Percentiles rank a stretch among this genome's conserved stretches.
phyloP scores from a whole-genome alignment of 1,140 invertebrate species.

The Cyphomyrmex costatus region DNA sequence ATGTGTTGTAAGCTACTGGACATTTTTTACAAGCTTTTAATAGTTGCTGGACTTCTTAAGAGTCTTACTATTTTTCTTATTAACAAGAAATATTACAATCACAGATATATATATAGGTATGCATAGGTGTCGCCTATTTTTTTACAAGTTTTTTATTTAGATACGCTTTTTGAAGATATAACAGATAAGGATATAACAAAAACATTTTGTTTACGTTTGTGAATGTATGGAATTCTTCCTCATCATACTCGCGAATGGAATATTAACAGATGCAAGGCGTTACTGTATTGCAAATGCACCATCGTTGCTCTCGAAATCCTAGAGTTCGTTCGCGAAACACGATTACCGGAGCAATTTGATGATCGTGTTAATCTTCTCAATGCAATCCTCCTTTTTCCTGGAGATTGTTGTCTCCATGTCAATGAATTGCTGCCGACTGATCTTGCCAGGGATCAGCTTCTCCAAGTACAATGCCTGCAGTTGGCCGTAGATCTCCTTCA shows the following conservation, averaged over 20 bases:
- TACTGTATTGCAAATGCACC: constrained; percentile 70
- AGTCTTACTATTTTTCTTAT: background rate
- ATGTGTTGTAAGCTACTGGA: background rate
- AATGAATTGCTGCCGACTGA: constrained; percentile 89
- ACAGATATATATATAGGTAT: background rate
- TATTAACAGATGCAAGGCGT: constrained; percentile 29
- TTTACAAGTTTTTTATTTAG: constrained; percentile 32
- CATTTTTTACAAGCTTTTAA: background rate
- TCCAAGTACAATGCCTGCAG: constrained; percentile 89
- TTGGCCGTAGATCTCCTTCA: constrained; percentile 87
- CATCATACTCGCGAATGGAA: constrained; percentile 33
- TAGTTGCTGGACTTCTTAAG: background rate
- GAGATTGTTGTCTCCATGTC: constrained; percentile 88
- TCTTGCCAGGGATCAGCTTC: constrained; percentile 90
- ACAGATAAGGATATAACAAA: constrained; percentile 29
- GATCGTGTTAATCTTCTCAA: constrained; percentile 90
- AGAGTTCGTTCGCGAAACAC: background rate
- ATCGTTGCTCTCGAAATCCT: constrained; percentile 35
- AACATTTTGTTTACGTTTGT: background rate
- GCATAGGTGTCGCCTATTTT: background rate
- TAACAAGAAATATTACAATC: background rate
- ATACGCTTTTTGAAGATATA: background rate
- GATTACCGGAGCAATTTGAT: constrained; percentile 86
- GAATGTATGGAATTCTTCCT: constrained; percentile 41
- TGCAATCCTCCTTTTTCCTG: constrained; percentile 90